Evolutionary conservation across 64 coral and sea anemone species (phyloP).

Genomic region (Acropora yongei): DNA sequence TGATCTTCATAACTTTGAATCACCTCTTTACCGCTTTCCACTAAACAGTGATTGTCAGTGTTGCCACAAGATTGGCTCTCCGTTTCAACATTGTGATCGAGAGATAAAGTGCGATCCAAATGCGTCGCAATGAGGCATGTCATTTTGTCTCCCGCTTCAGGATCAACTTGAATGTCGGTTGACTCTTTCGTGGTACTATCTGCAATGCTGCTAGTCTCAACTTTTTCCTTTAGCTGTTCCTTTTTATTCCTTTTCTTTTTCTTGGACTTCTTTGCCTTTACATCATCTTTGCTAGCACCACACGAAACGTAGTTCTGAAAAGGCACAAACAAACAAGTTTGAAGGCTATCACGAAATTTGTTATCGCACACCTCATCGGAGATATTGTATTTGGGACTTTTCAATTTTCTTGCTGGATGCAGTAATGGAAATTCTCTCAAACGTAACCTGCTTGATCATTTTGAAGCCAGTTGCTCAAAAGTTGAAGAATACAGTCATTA

Average conservation of each 20-base stretch:
- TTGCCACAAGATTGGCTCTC: not conserved
- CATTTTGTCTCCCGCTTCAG: not conserved
- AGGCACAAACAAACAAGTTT: not conserved
- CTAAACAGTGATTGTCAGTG: not conserved
- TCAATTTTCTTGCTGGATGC: too few relatives aligned
- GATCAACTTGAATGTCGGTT: not conserved
- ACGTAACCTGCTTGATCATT: too few relatives aligned
- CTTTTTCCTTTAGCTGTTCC: not conserved
- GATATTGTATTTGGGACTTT: too few relatives aligned
- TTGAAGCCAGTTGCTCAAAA: too few relatives aligned
- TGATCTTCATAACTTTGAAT: not conserved
- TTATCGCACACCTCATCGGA: too few relatives aligned
- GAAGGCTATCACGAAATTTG: not conserved
- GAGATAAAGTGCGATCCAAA: not conserved
- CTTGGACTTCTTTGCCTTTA: not conserved
- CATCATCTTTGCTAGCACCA: not conserved
- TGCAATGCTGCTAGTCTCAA: not conserved
- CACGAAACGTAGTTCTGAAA: not conserved
- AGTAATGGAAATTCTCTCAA: too few relatives aligned
- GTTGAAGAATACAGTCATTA: too few relatives aligned
- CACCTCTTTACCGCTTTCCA: not conserved
- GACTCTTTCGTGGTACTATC: not conserved
- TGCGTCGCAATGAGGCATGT: not conserved
- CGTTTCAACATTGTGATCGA: not conserved
- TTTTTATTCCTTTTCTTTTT: slow-evolving; percentile 3